Percentiles rank a stretch among this genome's conserved stretches.
These are phyloP conservation scores for Probosciger aterrimus DNA, from an alignment of 2,113 vertebrate genomes.

Conservation along the genomic window DNA sequence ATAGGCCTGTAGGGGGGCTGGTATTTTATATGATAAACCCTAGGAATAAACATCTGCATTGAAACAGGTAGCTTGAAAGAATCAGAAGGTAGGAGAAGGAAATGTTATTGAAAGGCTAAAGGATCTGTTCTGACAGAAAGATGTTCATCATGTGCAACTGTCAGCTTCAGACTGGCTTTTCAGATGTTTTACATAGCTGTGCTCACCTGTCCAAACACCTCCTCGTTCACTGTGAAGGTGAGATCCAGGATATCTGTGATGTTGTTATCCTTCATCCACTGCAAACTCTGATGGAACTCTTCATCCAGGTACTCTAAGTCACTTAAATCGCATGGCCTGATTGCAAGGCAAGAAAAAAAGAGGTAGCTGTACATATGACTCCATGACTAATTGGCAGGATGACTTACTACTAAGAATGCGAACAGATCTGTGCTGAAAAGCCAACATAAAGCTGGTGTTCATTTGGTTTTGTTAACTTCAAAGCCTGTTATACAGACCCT, in stretches of 20 bases:
- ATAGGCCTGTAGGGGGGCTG: neutral
- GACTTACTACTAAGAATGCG: neutral
- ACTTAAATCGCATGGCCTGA: constrained; percentile 91
- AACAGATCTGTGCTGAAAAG: neutral
- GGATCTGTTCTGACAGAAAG: constrained; percentile 34
- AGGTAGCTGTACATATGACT: neutral
- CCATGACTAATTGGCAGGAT: neutral
- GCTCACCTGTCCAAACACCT: constrained; percentile 97
- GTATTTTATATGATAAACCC: neutral
- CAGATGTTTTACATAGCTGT: neutral
- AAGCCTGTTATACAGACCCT: neutral
- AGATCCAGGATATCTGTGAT: constrained; percentile 97
- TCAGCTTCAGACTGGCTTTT: constrained; percentile 25
- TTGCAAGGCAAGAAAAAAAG: neutral
- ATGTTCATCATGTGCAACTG: neutral
- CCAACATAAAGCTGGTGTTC: neutral
- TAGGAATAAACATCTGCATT: constrained; percentile 33
- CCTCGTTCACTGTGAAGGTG: constrained; percentile 97
- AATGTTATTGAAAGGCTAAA: constrained; percentile 9
- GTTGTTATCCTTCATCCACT: constrained; percentile 99
- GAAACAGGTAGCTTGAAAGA: constrained; percentile 44
- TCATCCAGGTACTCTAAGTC: constrained; percentile 97
- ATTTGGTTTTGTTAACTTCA: neutral
- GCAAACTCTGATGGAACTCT: constrained; percentile 97
- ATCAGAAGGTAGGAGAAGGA: constrained; percentile 1